Base-by-base conservation (phyloP, 2,888 invertebrate species). In the Shargacucullia verbasci region DNA sequence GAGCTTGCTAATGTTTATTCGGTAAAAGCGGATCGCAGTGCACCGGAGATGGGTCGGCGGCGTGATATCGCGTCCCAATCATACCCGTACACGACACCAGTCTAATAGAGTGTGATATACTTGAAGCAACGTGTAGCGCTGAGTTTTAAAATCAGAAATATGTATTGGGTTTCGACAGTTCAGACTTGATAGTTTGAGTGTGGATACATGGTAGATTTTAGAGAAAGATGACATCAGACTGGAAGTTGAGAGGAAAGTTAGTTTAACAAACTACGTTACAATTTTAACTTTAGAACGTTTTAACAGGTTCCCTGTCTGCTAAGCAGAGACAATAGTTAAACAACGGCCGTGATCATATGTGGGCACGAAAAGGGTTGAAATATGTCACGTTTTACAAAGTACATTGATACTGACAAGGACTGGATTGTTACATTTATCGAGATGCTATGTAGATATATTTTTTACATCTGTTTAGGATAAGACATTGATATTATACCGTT, bases 21-120 rank as follows among this genome's bases (percentile, higher is more conserved):
- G 73, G 61, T 65, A 61, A 69, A 68, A 79, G 69, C 66, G 75
- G 55, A 75, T 76, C 66, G 71, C 59, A 70, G 65, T 59, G 67
- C 73, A 76, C 78, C 79, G 84, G 80, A 84, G 76, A 82, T 83
- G 68, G 74, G 69, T 58, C 72, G 72, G 68, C 74, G 65, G 70
- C 50, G 61, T 66, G 81, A 81, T 76, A 77, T 63, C 75, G 60
- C 59, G 54, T 55, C 57, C 73, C 76, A 78, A 80, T 81, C 78
- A 78, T 78, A 79, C 73, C 44, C 62, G 55, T 48, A 56, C 54
- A 71, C 63, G 69, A 61, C 71, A 71, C 69, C 45, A 46, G 38
- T 29, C 60, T 72, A 61, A 69, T 65, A 65, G 31, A 41, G 48
- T 57, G 43, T 57, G 49, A 60, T 69, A 59, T 47, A 20, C 20